Conservation (phyloP, 2,797 vertebrate species). For the Tarsius wallacei region DNA sequence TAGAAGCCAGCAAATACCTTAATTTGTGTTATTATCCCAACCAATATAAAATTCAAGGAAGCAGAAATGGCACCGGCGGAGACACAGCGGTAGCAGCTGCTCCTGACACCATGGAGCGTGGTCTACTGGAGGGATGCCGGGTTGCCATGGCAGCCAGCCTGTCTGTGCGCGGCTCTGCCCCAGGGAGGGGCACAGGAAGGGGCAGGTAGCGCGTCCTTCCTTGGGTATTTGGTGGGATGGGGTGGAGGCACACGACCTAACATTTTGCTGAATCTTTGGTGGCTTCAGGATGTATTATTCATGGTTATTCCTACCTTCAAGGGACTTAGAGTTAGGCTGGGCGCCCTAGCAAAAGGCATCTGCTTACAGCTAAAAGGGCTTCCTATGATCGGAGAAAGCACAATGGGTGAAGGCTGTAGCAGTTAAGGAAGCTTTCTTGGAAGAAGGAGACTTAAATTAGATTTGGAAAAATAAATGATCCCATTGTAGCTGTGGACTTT, state of each 20-base stretch:
- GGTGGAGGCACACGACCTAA: background rate
- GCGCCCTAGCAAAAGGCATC: background rate
- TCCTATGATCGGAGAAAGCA: background rate
- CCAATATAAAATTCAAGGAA: constrained; percentile 74
- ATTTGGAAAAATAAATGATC: constrained; percentile 27
- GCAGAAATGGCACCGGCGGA: constrained; percentile 73
- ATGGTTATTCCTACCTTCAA: constrained; percentile 50
- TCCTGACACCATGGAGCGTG: constrained; percentile 55
- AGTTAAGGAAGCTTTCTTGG: background rate
- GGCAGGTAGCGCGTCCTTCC: background rate
- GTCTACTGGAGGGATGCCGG: constrained; percentile 63
- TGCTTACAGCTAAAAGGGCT: background rate
- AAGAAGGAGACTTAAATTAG: background rate
- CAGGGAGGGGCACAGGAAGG: background rate
- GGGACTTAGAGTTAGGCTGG: constrained; percentile 52
- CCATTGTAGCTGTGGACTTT: background rate
- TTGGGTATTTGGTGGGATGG: background rate
- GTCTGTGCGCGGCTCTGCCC: constrained; percentile 14
- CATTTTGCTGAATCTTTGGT: constrained; percentile 27
- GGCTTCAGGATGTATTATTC: background rate
- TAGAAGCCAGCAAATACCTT: constrained; percentile 79
- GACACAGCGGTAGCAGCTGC: constrained; percentile 76
- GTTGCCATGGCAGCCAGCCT: constrained; percentile 74
- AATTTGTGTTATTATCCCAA: constrained; percentile 80
- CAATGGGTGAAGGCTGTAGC: background rate